Evolutionary conservation across 2,797 vertebrate species (phyloP).

Genomic region (Malacoctenus gilli): DNA sequence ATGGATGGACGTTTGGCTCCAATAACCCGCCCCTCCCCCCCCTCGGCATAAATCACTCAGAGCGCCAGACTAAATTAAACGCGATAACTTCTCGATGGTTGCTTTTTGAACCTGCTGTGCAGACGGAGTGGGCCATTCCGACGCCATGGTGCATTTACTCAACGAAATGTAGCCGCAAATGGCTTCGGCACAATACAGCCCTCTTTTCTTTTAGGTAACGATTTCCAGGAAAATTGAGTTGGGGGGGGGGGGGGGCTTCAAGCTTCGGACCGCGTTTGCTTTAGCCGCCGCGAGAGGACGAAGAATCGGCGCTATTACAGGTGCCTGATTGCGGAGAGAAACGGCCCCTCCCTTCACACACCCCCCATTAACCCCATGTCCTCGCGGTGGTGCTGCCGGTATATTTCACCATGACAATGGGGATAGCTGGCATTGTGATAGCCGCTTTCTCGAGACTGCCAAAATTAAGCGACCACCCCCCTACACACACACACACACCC

Average conservation of each 20-base stretch:
- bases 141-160: constrained; percentile 54
- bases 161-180: constrained; percentile 53
- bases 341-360: constrained; percentile 17
- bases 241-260: too few relatives aligned
- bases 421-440: constrained; percentile 37
- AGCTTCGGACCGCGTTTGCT: too few relatives aligned
- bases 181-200: constrained; percentile 36
- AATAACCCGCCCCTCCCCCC: too few relatives aligned
- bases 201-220: constrained; percentile 65
- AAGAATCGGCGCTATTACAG: constrained; percentile 19
- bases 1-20: constrained; percentile 28
- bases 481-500: too few relatives aligned
- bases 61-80: constrained; percentile 52
- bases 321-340: constrained; percentile 23
- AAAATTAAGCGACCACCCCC: constrained; percentile 14
- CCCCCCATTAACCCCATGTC: constrained; percentile 9
- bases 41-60: constrained; percentile 56
- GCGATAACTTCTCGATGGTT: constrained; percentile 52
- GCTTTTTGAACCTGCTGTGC: constrained; percentile 55
- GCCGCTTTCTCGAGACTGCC: constrained; percentile 20
- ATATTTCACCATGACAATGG: constrained; percentile 17
- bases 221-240: constrained; percentile 46
- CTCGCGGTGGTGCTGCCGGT: constrained; percentile 9
- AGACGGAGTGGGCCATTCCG: constrained; percentile 46
- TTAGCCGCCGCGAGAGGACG: constrained; percentile 9